These are phyloP conservation scores for Ophion ellenae DNA, from an alignment of 2,888 invertebrate species.

Conservation along the genomic window DNA sequence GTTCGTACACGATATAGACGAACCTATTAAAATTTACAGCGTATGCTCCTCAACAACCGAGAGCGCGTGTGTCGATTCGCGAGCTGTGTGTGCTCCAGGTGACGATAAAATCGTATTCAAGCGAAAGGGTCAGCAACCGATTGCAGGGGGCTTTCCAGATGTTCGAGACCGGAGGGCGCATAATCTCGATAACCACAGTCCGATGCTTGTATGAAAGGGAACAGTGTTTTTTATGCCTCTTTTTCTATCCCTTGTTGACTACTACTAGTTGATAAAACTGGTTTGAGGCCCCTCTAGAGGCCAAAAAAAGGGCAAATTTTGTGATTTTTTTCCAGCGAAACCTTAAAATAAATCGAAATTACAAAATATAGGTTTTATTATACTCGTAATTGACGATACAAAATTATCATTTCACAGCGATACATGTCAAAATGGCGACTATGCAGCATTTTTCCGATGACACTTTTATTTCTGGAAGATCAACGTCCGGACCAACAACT, in stretches of 20 bases:
- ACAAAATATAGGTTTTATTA: too few relatives aligned
- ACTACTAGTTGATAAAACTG: neutral
- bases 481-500: too few relatives aligned
- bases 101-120: conserved; percentile 54
- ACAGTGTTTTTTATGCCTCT: conserved; percentile 6
- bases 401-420: too few relatives aligned
- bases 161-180: conserved; percentile 19
- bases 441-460: too few relatives aligned
- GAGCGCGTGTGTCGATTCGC: conserved; percentile 26
- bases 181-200: neutral
- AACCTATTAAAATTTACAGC: conserved; percentile 45
- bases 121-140: conserved; percentile 63
- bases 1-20: neutral
- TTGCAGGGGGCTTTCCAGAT: conserved; percentile 46
- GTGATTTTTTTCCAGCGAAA: too few relatives aligned
- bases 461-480: too few relatives aligned
- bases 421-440: too few relatives aligned
- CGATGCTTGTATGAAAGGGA: conserved; percentile 23
- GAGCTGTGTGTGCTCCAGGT: conserved; percentile 48
- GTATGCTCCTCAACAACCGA: neutral
- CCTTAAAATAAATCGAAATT: too few relatives aligned
- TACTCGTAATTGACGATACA: too few relatives aligned
- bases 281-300: neutral
- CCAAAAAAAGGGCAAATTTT: too few relatives aligned
- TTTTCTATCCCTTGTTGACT: neutral